These are phyloP conservation scores for Struthidea cinerea DNA, from an alignment of 2,113 vertebrate genomes.

Conservation along the genomic window DNA sequence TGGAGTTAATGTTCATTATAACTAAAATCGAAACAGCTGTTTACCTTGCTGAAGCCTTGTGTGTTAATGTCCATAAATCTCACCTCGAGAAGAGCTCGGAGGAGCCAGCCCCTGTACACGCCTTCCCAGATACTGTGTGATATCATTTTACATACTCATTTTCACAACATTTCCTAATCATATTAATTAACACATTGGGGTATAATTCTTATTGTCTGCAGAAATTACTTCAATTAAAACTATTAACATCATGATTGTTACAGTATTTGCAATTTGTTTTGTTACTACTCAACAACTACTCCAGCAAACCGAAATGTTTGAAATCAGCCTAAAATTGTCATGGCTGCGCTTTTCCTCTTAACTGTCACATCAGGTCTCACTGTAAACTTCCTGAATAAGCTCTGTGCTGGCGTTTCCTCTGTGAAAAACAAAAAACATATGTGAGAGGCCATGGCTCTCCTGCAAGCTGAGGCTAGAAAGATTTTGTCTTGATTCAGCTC, in stretches of 20 bases:
- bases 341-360: neutral
- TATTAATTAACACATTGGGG: constrained; percentile 52
- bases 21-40: constrained; percentile 55
- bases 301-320: neutral
- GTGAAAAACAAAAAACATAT: neutral
- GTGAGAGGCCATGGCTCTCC: neutral
- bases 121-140: neutral
- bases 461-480: neutral
- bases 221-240: constrained; percentile 60
- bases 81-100: neutral
- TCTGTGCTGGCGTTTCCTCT: neutral
- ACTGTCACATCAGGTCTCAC: neutral
- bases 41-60: constrained; percentile 22
- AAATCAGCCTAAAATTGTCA: neutral
- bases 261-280: constrained; percentile 12
- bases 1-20: constrained; percentile 53
- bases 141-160: constrained; percentile 6
- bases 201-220: constrained; percentile 58
- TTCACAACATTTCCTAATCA: constrained; percentile 29
- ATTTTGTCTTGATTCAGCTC: neutral
- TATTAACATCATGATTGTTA: constrained; percentile 45
- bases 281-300: constrained; percentile 22
- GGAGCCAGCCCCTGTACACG: neutral
- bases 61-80: constrained; percentile 32
- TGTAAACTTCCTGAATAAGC: neutral